phyloP scores from a whole-genome alignment of 2,888 invertebrate species.

The Steinernema carpocapsae region DNA sequence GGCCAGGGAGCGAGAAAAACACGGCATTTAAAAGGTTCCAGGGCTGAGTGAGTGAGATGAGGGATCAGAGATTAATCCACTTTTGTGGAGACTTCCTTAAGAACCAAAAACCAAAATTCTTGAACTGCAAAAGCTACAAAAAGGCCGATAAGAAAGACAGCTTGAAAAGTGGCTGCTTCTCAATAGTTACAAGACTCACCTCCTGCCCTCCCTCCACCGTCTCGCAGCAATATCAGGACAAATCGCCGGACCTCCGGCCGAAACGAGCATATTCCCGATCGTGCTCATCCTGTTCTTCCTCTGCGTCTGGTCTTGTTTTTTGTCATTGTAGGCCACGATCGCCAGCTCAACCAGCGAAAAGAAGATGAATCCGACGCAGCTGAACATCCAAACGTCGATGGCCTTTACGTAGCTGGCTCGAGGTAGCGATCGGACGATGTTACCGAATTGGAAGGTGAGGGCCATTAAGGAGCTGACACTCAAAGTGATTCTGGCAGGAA shows the following conservation, averaged over 20 bases:
- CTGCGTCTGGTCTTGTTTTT: slow-evolving; percentile 60
- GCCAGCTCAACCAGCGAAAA: slow-evolving; percentile 65
- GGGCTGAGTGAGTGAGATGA: too few relatives aligned
- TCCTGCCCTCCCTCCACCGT: background rate
- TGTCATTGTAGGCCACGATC: slow-evolving; percentile 67
- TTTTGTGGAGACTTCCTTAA: too few relatives aligned
- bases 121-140: too few relatives aligned
- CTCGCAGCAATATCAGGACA: slow-evolving; percentile 12
- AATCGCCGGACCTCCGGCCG: slow-evolving; percentile 35
- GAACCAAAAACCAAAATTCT: too few relatives aligned
- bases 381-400: slow-evolving; percentile 64
- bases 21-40: too few relatives aligned
- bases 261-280: slow-evolving; percentile 46
- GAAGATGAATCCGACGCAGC: slow-evolving; percentile 50
- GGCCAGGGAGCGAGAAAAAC: too few relatives aligned
- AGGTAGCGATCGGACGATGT: slow-evolving; percentile 64
- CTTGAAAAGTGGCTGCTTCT: too few relatives aligned
- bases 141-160: too few relatives aligned
- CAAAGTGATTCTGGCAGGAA: slow-evolving; percentile 66
- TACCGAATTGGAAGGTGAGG: slow-evolving; percentile 68
- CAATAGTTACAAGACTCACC: too few relatives aligned
- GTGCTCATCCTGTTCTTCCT: slow-evolving; percentile 43
- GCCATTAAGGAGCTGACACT: slow-evolving; percentile 62
- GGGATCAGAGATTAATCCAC: too few relatives aligned
- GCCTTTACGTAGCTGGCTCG: slow-evolving; percentile 67